These are phyloP conservation scores for Ataeniobius toweri DNA, from an alignment of 2,797 vertebrate species.

Conservation along the genomic window DNA sequence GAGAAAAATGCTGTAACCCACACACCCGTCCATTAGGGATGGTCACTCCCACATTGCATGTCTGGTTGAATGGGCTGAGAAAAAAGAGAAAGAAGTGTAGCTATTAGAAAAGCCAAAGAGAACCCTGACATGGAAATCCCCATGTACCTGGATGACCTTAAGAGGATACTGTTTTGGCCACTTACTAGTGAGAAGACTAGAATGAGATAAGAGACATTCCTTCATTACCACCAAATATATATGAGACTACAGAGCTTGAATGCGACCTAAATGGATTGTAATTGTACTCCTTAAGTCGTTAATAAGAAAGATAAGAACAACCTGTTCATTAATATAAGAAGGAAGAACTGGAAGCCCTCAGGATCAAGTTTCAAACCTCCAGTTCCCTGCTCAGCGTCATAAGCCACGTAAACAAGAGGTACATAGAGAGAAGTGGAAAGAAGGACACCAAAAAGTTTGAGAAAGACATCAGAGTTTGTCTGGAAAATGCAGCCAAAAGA, in stretches of 20 bases:
- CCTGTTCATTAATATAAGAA: conserved; percentile 17
- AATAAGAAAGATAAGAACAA: conserved; percentile 13
- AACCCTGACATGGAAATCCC: conserved; percentile 12
- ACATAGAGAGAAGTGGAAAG: neutral
- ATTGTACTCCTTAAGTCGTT: conserved; percentile 17
- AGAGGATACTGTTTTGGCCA: conserved; percentile 10
- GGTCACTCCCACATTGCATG: conserved; percentile 44
- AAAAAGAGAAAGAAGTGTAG: conserved; percentile 4
- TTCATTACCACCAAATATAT: neutral
- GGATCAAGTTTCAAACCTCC: conserved; percentile 32
- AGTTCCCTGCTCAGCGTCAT: conserved; percentile 39
- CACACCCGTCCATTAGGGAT: conserved; percentile 39
- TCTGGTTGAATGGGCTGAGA: conserved; percentile 28
- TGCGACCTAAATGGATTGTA: neutral
- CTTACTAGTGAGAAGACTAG: conserved; percentile 6
- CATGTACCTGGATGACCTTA: conserved; percentile 13
- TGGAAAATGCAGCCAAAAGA: conserved; percentile 46
- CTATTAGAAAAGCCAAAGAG: conserved; percentile 8
- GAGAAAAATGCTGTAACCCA: conserved; percentile 47
- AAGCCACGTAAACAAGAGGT: conserved; percentile 20
- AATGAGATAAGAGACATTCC: neutral
- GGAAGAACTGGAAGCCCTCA: conserved; percentile 20
- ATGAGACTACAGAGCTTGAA: conserved; percentile 1
- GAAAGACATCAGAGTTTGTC: conserved; percentile 48
- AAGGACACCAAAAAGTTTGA: conserved; percentile 5